These are phyloP conservation scores for Drosophila siamana DNA, from an alignment of 2,888 invertebrate genomes.

Conservation along the genomic window DNA sequence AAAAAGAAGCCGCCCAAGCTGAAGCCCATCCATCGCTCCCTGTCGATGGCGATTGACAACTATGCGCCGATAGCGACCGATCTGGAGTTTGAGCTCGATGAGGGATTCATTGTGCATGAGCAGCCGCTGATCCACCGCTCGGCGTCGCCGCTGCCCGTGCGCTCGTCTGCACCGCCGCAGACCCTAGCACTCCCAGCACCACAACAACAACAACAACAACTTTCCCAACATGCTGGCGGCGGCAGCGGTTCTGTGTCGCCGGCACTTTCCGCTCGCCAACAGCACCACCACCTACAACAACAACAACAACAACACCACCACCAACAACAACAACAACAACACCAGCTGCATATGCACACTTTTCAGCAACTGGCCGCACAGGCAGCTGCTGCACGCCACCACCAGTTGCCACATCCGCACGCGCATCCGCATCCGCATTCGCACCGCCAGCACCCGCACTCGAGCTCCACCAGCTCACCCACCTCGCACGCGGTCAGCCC, in stretches of 20 bases:
- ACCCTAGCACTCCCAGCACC: slow-evolving; percentile 80
- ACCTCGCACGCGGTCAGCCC: slow-evolving; percentile 83
- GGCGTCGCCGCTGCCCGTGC: slow-evolving; percentile 83
- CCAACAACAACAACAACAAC: slow-evolving; percentile 76
- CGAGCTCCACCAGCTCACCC: slow-evolving; percentile 82
- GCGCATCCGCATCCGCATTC: slow-evolving; percentile 74
- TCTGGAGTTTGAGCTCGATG: slow-evolving; percentile 64
- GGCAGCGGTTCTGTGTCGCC: slow-evolving; percentile 83
- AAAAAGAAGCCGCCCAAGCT: slow-evolving; percentile 85
- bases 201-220: slow-evolving; percentile 27
- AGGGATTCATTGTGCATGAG: slow-evolving; percentile 81
- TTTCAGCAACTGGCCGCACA: slow-evolving; percentile 79
- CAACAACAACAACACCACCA: slow-evolving; percentile 70
- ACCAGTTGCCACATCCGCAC: slow-evolving; percentile 73
- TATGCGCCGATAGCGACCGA: slow-evolving; percentile 80
- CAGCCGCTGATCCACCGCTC: slow-evolving; percentile 84
- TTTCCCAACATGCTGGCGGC: slow-evolving; percentile 70
- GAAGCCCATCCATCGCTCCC: slow-evolving; percentile 85
- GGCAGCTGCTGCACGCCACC: slow-evolving; percentile 78
- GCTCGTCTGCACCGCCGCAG: slow-evolving; percentile 84
- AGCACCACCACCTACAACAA: slow-evolving; percentile 72
- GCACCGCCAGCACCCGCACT: slow-evolving; percentile 72
- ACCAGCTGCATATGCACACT: slow-evolving; percentile 80
- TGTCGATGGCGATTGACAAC: slow-evolving; percentile 85
- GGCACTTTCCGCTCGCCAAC: slow-evolving; percentile 83